These are phyloP conservation scores for Stenolophus ochropezus DNA, from an alignment of 2,888 invertebrate genomes.

Conservation along the genomic window DNA sequence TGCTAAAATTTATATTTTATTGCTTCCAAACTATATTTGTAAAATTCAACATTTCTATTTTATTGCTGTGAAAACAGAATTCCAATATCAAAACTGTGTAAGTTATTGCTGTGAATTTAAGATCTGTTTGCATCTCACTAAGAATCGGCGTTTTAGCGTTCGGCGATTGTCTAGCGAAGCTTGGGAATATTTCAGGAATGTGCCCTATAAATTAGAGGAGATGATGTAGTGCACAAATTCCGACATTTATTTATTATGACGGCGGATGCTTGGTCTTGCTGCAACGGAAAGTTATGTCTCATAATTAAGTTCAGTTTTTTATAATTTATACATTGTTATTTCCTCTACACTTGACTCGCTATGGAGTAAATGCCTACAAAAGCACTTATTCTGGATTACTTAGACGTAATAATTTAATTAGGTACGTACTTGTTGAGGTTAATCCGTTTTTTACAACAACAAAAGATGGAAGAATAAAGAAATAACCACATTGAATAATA, in stretches of 20 bases:
- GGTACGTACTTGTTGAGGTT: background rate
- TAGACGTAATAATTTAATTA: slow-evolving; percentile 26
- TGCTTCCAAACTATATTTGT: too few relatives aligned
- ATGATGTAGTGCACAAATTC: slow-evolving; percentile 46
- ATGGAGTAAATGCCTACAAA: background rate
- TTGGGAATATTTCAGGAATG: slow-evolving; percentile 43
- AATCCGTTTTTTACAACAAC: background rate
- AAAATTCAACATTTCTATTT: too few relatives aligned
- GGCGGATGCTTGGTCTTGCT: slow-evolving; percentile 15
- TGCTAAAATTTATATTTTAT: too few relatives aligned
- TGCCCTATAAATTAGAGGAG: slow-evolving; percentile 44
- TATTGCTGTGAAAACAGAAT: background rate
- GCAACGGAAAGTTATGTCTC: slow-evolving; percentile 30
- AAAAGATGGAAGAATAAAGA: background rate
- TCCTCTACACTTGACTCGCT: background rate
- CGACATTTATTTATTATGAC: slow-evolving; percentile 52
- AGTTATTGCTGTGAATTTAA: background rate
- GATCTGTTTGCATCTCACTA: background rate
- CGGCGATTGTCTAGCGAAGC: slow-evolving; percentile 27
- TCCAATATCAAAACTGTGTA: background rate
- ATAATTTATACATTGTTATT: slow-evolving; percentile 29
- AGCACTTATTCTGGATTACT: background rate
- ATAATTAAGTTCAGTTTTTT: slow-evolving; percentile 30
- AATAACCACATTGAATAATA: background rate
- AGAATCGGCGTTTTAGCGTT: background rate